phyloP scores from a whole-genome alignment of 2,888 invertebrate species.

The Cerastoderma edule region DNA sequence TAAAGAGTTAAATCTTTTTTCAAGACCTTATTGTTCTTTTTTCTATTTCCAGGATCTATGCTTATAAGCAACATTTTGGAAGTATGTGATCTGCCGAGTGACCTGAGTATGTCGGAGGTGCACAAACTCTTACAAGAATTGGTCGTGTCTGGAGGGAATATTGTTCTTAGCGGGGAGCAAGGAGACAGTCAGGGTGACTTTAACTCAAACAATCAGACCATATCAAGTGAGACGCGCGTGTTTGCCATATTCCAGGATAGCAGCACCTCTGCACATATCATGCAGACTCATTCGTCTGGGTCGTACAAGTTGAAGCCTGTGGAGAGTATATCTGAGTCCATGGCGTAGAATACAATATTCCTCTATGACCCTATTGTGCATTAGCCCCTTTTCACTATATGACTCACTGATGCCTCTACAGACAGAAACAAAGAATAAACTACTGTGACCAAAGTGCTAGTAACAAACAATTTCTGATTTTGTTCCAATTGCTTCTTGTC shows the following conservation, averaged over 20 bases:
- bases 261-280: conserved; percentile 46
- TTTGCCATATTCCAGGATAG: conserved; percentile 58
- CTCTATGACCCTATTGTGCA: too few relatives aligned
- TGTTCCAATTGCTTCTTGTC: too few relatives aligned
- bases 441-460: too few relatives aligned
- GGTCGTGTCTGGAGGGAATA: conserved; percentile 50
- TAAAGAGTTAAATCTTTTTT: too few relatives aligned
- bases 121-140: conserved; percentile 60
- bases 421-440: too few relatives aligned
- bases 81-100: conserved; percentile 60
- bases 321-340: conserved; percentile 44
- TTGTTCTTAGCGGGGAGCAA: conserved; percentile 53
- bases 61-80: conserved; percentile 59
- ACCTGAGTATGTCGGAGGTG: conserved; percentile 49
- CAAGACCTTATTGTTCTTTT: too few relatives aligned
- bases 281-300: conserved; percentile 52
- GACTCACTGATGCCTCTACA: too few relatives aligned
- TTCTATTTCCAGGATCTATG: conserved; percentile 21
- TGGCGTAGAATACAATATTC: too few relatives aligned
- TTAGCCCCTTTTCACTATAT: too few relatives aligned
- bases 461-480: too few relatives aligned
- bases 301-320: conserved; percentile 40
- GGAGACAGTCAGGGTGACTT: conserved; percentile 43
- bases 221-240: conserved; percentile 56
- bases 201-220: conserved; percentile 54